phyloP scores from a whole-genome alignment of 2,888 invertebrate species.

The Xestobium rufovillosum region DNA sequence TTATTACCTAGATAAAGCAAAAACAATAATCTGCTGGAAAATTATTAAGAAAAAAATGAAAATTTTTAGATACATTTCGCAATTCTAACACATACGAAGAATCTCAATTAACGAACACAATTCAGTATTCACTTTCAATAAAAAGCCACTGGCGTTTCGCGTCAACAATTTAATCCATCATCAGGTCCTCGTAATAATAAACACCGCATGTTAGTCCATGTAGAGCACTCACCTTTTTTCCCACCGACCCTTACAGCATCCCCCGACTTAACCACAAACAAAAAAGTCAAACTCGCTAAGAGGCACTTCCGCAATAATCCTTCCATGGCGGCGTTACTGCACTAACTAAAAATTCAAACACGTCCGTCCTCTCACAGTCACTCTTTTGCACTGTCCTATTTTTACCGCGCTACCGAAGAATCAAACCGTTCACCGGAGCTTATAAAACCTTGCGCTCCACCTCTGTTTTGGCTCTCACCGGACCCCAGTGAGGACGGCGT shows the following conservation, averaged over 20 bases:
- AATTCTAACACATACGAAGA: too few species aligned
- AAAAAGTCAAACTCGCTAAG: neutral
- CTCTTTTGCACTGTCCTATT: slow-evolving; percentile 45
- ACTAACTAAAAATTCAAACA: slow-evolving; percentile 13
- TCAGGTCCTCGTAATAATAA: too few species aligned
- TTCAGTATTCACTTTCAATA: too few species aligned
- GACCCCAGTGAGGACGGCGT: too few species aligned
- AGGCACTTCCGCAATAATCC: slow-evolving; percentile 2
- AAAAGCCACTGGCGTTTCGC: too few species aligned
- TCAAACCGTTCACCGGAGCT: slow-evolving; percentile 54
- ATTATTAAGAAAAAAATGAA: too few species aligned
- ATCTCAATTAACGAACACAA: too few species aligned
- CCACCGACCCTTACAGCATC: neutral
- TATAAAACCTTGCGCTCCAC: slow-evolving; percentile 59
- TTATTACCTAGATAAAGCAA: too few species aligned
- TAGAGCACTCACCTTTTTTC: slow-evolving; percentile 2
- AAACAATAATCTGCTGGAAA: too few species aligned
- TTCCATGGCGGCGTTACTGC: slow-evolving; percentile 1
- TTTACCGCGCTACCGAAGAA: slow-evolving; percentile 55
- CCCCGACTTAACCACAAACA: neutral
- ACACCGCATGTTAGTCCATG: too few species aligned
- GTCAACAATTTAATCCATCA: too few species aligned
- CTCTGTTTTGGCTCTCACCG: slow-evolving; percentile 24
- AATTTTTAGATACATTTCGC: too few species aligned
- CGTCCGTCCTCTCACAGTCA: slow-evolving; percentile 29